Conservation (phyloP, 1,140 invertebrate genomes). For the Leguminivora glycinivorella region DNA sequence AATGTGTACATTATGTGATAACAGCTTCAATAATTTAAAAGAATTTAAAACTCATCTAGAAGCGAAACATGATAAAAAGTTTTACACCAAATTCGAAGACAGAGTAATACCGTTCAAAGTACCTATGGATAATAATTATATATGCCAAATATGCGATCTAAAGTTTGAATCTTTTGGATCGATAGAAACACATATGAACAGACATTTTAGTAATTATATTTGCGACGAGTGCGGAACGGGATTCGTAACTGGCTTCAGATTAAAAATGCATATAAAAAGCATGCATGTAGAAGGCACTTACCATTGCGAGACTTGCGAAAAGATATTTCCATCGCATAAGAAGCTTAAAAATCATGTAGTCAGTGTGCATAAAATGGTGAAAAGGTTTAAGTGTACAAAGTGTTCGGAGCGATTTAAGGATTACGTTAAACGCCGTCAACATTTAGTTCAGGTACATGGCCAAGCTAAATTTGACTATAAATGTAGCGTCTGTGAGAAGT, state of each 20-base stretch:
- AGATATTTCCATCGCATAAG: slow-evolving; percentile 41
- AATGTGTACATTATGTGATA: slow-evolving; percentile 49
- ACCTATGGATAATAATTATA: slow-evolving; percentile 36
- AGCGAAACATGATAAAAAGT: slow-evolving; percentile 42
- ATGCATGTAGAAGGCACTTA: slow-evolving; percentile 40
- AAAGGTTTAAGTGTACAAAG: slow-evolving; percentile 50
- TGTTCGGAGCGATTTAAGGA: slow-evolving; percentile 52
- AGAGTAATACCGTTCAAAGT: slow-evolving; percentile 50
- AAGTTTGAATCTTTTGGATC: slow-evolving; percentile 51
- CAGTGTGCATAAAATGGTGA: slow-evolving; percentile 43
- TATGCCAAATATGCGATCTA: slow-evolving; percentile 49
- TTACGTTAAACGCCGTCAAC: slow-evolving; percentile 51
- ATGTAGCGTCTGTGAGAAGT: slow-evolving; percentile 52
- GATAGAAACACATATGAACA: slow-evolving; percentile 58
- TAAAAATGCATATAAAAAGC: slow-evolving; percentile 47
- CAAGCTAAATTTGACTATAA: slow-evolving; percentile 45
- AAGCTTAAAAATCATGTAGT: slow-evolving; percentile 55
- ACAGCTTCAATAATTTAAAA: slow-evolving; percentile 39
- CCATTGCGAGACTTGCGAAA: slow-evolving; percentile 48
- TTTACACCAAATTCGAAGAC: slow-evolving; percentile 46
- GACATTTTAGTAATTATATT: slow-evolving; percentile 55
- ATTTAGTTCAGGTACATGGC: slow-evolving; percentile 54
- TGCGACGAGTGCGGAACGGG: slow-evolving; percentile 56
- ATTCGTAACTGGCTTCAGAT: slow-evolving; percentile 49
- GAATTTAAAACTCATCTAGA: slow-evolving; percentile 49